These are phyloP conservation scores for Diacarnus erythraeanus DNA, from an alignment of 37 sponge, comb jelly and placozoan genomes.

Conservation along the genomic window DNA sequence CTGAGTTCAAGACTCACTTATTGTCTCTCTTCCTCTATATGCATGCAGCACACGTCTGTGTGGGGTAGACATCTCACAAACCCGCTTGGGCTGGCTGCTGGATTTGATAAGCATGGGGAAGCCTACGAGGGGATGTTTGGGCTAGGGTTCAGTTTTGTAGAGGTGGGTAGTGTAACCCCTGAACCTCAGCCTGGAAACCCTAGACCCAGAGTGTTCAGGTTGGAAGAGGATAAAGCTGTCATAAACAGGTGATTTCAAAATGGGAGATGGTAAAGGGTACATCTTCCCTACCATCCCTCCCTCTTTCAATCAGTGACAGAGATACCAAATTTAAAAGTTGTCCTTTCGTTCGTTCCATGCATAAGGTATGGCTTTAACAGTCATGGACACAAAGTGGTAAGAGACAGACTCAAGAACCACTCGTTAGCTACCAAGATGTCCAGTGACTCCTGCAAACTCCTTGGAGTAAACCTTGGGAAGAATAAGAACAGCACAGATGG, in stretches of 20 bases:
- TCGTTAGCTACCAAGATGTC: slow-evolving; percentile 11
- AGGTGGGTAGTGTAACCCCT: slow-evolving; percentile 94
- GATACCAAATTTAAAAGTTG: not conserved
- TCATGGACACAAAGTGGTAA: slow-evolving; percentile 61
- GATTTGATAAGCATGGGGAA: slow-evolving; percentile 95
- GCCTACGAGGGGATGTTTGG: slow-evolving; percentile 64
- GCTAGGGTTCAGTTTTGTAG: slow-evolving; percentile 92
- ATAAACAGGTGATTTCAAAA: slow-evolving; percentile 80
- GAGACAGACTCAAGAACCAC: slow-evolving; percentile 37
- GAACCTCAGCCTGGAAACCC: slow-evolving; percentile 83
- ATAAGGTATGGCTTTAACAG: slow-evolving; percentile 93
- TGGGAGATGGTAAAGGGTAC: no score
- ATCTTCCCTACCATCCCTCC: not conserved
- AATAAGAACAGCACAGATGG: slow-evolving; percentile 81
- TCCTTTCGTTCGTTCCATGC: not conserved
- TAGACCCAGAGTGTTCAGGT: slow-evolving; percentile 87
- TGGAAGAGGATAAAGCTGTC: slow-evolving; percentile 83
- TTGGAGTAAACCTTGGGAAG: slow-evolving; percentile 97
- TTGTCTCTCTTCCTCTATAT: not conserved
- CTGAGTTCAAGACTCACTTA: not conserved
- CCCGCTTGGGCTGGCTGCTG: slow-evolving; percentile 94
- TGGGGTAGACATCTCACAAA: slow-evolving; percentile 73
- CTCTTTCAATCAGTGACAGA: no score
- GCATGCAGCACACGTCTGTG: slow-evolving; percentile 34
- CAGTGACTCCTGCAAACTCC: not conserved